Evolutionary conservation across 2,888 invertebrate species (phyloP), one percentile per base, ranked within the genome.

Genomic region (Clivina fossor): DNA sequence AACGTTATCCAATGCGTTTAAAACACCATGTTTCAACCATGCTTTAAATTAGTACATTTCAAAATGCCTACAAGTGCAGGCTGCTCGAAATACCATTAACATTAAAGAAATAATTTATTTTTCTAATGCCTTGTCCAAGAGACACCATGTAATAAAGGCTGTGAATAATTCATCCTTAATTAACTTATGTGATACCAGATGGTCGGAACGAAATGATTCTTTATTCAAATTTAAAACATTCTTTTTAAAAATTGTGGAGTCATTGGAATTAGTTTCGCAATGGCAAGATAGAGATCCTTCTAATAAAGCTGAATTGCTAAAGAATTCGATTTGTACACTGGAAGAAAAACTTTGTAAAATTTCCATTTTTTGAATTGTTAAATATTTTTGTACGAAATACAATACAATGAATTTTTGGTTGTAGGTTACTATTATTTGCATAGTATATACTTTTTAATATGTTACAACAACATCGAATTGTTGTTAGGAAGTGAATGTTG

Each of bases 21-120:
- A 58, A 51, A 62, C 62, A 46, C 63, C 63, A 19, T 64, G 65
- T 56, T 61, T 47, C 51, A 65, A 63, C 55, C 65, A 65, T 57
- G 54, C 57, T 28, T 46, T 65, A 16, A 65, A 66, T 49, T 63
- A 63, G 50, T 63, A 60, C 11, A 56, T 63, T 41, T 51, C 61
- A 19, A 62, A 58, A 37, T 60, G 63, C 40, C 60, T 59, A 26
- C 61, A 62, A 30, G 61, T 65, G 28, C 48, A 38, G 30, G 48
- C 44, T 15, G 61, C 61, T 54, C 57, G 63, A 18, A 60, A 59
- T 51, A 50, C 62, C 26, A 48, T 59, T 32, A 58, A 49, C 40
- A 62, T 63, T 60, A 62, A 57, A 54, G 59, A 57, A 30, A 48
- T 61, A 20, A 43, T 61, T 2, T 28, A 38, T 15, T 61, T 62